phyloP scores from a whole-genome alignment of 2,113 vertebrate species.

The Odocoileus virginianus region DNA sequence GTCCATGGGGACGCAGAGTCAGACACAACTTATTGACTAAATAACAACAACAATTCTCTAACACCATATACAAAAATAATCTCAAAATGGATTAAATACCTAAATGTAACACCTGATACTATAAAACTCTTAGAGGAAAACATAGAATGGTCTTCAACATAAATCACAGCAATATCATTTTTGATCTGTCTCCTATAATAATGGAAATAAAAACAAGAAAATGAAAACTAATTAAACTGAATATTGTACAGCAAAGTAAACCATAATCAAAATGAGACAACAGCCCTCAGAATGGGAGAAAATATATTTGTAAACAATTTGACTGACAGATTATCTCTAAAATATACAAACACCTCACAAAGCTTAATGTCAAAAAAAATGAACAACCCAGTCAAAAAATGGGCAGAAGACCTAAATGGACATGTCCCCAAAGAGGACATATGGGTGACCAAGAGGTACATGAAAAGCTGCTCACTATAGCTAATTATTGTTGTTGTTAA shows the following conservation, averaged over 20 bases:
- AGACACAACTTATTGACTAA: not conserved
- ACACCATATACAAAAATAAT: not conserved
- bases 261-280: not conserved
- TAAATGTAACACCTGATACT: not conserved
- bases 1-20: not conserved
- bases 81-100: not conserved
- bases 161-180: not conserved
- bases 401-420: not conserved
- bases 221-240: not conserved
- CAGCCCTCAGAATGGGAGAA: not conserved
- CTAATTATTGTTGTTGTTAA: not conserved
- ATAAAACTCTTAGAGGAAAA: not conserved
- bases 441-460: not conserved
- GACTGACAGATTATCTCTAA: not conserved
- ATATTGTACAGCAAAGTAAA: not conserved
- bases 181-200: not conserved
- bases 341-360: not conserved
- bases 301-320: not conserved
- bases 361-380: not conserved
- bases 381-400: not conserved
- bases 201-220: not conserved
- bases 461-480: not conserved
- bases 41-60: not conserved
- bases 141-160: not conserved
- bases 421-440: not conserved